Evolutionary conservation across 2,113 vertebrate genomes (phyloP).

Genomic region (Piaya cayana): DNA sequence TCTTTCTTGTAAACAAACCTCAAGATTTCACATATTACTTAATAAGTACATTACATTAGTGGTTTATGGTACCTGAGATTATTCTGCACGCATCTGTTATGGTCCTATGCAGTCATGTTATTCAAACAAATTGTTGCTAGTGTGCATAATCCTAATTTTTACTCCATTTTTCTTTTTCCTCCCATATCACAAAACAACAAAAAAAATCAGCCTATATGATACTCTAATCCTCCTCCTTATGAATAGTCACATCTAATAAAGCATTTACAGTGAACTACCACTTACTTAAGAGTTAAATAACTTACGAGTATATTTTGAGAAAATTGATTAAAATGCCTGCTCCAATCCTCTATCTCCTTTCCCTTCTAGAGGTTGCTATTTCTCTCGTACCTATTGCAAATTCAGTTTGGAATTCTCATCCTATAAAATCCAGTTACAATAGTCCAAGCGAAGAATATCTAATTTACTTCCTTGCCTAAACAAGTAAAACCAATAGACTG

Average conservation of each 20-base stretch:
- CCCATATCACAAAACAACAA: background rate
- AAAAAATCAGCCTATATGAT: background rate
- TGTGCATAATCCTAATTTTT: background rate
- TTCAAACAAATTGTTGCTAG: background rate
- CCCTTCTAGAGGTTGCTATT: background rate
- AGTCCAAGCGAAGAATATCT: background rate
- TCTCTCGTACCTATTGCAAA: background rate
- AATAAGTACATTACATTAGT: background rate
- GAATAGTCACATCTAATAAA: background rate
- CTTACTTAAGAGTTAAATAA: background rate
- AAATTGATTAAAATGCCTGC: background rate
- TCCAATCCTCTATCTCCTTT: background rate
- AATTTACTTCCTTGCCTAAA: background rate
- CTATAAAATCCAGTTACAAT: background rate
- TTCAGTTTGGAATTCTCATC: background rate
- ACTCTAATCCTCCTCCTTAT: background rate
- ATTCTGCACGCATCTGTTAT: background rate
- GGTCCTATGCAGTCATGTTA: background rate
- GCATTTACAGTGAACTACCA: background rate
- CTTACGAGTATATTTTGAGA: background rate
- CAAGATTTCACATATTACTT: background rate
- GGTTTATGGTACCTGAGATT: background rate
- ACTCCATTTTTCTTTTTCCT: background rate
- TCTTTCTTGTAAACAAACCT: background rate
- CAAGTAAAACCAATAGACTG: background rate